phyloP scores from a whole-genome alignment of 2,113 vertebrate genomes.

The Cnemophilus loriae region DNA sequence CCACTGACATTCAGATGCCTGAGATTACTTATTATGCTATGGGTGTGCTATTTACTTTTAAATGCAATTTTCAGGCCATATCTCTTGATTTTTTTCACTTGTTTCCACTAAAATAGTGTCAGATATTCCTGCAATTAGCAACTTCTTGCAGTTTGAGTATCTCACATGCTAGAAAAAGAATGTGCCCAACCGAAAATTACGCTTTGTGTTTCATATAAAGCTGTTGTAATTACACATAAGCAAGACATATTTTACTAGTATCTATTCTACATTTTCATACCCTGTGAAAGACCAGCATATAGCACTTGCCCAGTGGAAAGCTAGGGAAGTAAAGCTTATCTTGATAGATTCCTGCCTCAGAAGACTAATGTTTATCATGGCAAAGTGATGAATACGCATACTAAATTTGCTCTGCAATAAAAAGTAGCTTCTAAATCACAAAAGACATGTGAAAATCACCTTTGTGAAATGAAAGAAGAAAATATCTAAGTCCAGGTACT shows the following conservation, averaged over 20 bases:
- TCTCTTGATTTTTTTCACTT: not conserved
- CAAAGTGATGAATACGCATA: not conserved
- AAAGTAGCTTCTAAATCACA: not conserved
- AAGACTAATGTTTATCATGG: not conserved
- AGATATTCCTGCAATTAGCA: not conserved
- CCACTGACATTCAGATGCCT: not conserved
- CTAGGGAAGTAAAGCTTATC: not conserved
- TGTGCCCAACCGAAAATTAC: not conserved
- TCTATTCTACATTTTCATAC: not conserved
- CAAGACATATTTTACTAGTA: not conserved
- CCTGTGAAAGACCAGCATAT: not conserved
- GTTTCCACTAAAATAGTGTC: not conserved
- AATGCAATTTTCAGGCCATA: not conserved
- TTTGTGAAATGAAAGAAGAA: slow-evolving; percentile 7
- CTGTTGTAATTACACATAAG: not conserved
- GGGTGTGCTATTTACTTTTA: not conserved
- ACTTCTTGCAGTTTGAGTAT: not conserved
- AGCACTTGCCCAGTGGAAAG: not conserved
- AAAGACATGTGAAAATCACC: not conserved
- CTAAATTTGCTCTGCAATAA: not conserved
- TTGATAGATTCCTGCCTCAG: not conserved
- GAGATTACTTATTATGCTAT: not conserved
- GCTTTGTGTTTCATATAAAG: not conserved
- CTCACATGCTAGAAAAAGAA: not conserved
- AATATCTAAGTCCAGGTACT: not conserved